Evolutionary conservation across 2,113 vertebrate genomes (phyloP).

Genomic region (Mustela lutreola): DNA sequence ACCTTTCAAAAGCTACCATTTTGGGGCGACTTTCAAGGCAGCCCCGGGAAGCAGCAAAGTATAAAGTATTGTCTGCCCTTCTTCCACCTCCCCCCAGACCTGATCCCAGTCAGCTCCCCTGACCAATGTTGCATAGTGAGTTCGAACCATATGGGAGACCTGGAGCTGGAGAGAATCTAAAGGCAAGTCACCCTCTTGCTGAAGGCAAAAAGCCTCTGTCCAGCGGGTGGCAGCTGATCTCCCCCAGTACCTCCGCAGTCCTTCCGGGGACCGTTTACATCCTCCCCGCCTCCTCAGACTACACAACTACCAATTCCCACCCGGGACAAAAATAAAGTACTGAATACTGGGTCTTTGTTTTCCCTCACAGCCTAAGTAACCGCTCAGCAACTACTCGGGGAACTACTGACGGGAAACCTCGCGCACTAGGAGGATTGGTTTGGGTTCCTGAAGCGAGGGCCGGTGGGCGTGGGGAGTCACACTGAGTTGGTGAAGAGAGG

Average conservation of each 20-base stretch:
- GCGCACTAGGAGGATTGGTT: neutral
- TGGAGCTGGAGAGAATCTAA: neutral
- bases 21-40: neutral
- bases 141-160: neutral
- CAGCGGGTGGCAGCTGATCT: neutral
- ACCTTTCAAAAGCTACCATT: conserved; percentile 44
- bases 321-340: neutral
- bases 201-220: conserved; percentile 33
- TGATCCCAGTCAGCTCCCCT: neutral
- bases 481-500: neutral
- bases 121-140: neutral
- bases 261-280: neutral
- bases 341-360: neutral
- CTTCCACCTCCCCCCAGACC: neutral
- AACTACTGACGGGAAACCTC: neutral
- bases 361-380: neutral
- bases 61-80: neutral
- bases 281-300: neutral
- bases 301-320: neutral
- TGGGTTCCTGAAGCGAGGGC: neutral
- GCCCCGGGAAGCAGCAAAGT: neutral
- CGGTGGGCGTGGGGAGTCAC: conserved; percentile 33
- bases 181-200: neutral
- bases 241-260: neutral
- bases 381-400: neutral